Evolutionary conservation across 1,140 invertebrate genomes (phyloP).

Genomic region (Bombyx mandarina): DNA sequence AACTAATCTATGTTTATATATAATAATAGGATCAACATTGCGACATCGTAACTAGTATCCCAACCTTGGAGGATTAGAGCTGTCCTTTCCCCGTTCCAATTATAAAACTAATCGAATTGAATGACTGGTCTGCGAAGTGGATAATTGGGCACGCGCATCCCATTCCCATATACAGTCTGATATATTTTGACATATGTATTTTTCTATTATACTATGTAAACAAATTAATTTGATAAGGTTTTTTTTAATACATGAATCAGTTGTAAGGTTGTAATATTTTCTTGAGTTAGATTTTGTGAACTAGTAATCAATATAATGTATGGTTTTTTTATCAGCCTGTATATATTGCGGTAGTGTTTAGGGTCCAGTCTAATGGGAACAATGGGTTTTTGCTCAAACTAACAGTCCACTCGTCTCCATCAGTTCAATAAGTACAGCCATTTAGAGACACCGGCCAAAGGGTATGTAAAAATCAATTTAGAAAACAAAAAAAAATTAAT

Average conservation of each 20-base stretch:
- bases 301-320: no score
- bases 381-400: not conserved
- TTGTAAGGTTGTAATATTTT: no score
- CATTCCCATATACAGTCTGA: slow-evolving; percentile 15
- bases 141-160: slow-evolving; percentile 62
- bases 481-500: no score
- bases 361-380: slow-evolving; percentile 1
- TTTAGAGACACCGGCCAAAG: no score
- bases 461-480: no score
- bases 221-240: no score
- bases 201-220: no score
- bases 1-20: no score
- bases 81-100: slow-evolving; percentile 51
- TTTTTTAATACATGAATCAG: no score
- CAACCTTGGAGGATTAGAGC: slow-evolving; percentile 19
- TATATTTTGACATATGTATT: slow-evolving; percentile 1
- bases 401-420: not conserved
- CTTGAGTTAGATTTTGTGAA: no score
- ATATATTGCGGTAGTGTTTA: slow-evolving; percentile 21
- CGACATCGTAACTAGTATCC: not conserved
- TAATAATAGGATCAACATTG: no score
- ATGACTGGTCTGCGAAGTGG: slow-evolving; percentile 50
- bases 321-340: slow-evolving; percentile 21
- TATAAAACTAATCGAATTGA: slow-evolving; percentile 63
- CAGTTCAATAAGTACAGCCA: no score